A percentile compares a stretch with the other conserved stretches of the same genome.
These are phyloP conservation scores for Pholis gunnellus DNA, from an alignment of 2,113 vertebrate species.

Conservation along the genomic window DNA sequence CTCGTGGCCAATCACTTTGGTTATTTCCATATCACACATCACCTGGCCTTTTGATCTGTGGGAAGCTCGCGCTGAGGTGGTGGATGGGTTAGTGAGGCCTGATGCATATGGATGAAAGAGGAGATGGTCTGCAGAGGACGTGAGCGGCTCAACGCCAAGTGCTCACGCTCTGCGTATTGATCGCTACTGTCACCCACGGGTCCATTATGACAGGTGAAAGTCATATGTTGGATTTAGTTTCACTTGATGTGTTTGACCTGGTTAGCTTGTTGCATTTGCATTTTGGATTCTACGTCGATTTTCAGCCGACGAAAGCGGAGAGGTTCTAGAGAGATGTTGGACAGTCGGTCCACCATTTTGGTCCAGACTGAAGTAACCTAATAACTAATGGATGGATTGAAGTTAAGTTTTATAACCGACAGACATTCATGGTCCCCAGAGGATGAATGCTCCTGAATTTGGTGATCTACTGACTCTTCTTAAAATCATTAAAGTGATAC, in stretches of 20 bases:
- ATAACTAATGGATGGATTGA: not conserved
- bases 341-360: not conserved
- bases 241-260: not conserved
- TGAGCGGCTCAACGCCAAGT: not conserved
- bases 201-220: not conserved
- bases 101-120: conserved; percentile 48
- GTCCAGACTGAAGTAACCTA: not conserved
- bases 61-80: not conserved
- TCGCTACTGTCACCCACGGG: not conserved
- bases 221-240: not conserved
- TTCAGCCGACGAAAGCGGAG: not conserved
- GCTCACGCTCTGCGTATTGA: not conserved
- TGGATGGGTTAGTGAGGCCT: conserved; percentile 1
- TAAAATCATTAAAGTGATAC: not conserved
- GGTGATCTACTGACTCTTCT: too few species aligned
- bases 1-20: conserved; percentile 30
- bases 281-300: not conserved
- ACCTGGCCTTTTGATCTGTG: conserved; percentile 70
- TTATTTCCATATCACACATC: conserved; percentile 77
- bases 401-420: not conserved
- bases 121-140: not conserved
- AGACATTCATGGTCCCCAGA: not conserved
- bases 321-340: not conserved
- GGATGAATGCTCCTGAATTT: not conserved
- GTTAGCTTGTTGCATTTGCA: not conserved